Base-by-base conservation (phyloP, 2,888 invertebrate species). In the Ophion costatus region DNA sequence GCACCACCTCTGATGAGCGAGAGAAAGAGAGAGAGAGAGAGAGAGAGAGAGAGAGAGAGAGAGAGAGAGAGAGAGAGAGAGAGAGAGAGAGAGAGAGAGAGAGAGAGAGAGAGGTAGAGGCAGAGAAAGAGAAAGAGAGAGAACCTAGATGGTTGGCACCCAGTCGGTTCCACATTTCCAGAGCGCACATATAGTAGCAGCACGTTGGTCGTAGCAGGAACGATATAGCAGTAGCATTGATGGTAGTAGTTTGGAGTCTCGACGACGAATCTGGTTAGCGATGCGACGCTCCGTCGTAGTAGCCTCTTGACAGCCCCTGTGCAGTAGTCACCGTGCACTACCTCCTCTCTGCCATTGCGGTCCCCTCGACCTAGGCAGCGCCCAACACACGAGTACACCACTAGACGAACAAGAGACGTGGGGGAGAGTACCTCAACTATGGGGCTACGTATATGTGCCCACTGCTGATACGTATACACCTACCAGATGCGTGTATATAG, bases 241-340 rank as follows among this genome's bases (percentile, higher is more conserved):
- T 83, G 85, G 74, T 83, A 73, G 85, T 82, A 80, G 83, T 77
- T 67, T 76, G 79, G 86, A 85, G 83, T 82, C 82, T 83, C 82
- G 86, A 79, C 80, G 79, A 80, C 63, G 80, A 84, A 85, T 73
- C 76, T 80, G 82, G 82, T 85, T 85, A 85, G 80, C 74, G 80
- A 70, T 69, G 61, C 84, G 75, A 78, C 74, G 70, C 75, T 56
- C 69, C 74, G 70, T 75, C 69, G 80, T 63, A 73, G 69, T 56
- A 71, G 78, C 79, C 86, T 75, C 85, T 79, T 80, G 81, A 83
- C 83, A 83, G 66, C 57, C 75, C 70, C 80, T 78, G 81, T 69
- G 80, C 78, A 57, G 74, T 85, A 85, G 82, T 85, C 82, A 73
- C 76, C 79, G 42, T 57, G 51, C 78, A 61, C 74, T 75, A 70